Base-by-base conservation (phyloP, 2,888 invertebrate species). In the Aphidoletes aphidimyza region DNA sequence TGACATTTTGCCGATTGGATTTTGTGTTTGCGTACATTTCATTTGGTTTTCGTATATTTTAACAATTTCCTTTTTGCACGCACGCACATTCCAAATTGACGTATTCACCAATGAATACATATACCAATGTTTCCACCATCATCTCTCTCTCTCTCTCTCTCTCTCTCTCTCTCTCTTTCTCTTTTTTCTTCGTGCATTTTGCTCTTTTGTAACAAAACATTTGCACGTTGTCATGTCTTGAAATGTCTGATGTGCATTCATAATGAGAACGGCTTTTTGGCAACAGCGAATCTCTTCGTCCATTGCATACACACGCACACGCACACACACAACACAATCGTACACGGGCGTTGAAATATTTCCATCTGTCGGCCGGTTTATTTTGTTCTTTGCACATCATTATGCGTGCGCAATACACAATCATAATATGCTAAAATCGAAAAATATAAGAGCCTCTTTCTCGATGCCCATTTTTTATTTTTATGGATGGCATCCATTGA, bases 191-290 rank as follows among this genome's bases (percentile, higher is more conserved):
- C 11, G 39, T 6, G 69, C 8, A 8, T 69, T 22, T 5, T 22
- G 22, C 34, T 2, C 6, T 30, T 69, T 19, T 37, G 34, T 37
- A n/a, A n/a, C n/a, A 37, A 81, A 81, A 81, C 81, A 81, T 81
- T 81, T 81, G 81, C 81, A 81, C 81, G 81, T 81, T 81, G 81
- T 81, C 81, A 81, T 81, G 81, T 81, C 37, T 37, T n/a, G 37
- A 81, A 81, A 22, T 37, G 22, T 81, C 81, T 81, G 81, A 81
- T 81, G 81, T 81, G 81, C 81, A 81, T 81, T 36, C 81, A n/a
- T 37, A 81, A 81, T 81, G 37, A 81, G 81, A 1, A 1, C 37
- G n/a, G n/a, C n/a, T n/a, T n/a, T n/a, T n/a, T n/a, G n/a, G n/a
- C n/a, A n/a, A n/a, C n/a, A n/a, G n/a, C n/a, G n/a, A n/a, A n/a